These are phyloP conservation scores for Hippocampus barbouri DNA, from an alignment of 2,113 vertebrate genomes.

Conservation along the genomic window DNA sequence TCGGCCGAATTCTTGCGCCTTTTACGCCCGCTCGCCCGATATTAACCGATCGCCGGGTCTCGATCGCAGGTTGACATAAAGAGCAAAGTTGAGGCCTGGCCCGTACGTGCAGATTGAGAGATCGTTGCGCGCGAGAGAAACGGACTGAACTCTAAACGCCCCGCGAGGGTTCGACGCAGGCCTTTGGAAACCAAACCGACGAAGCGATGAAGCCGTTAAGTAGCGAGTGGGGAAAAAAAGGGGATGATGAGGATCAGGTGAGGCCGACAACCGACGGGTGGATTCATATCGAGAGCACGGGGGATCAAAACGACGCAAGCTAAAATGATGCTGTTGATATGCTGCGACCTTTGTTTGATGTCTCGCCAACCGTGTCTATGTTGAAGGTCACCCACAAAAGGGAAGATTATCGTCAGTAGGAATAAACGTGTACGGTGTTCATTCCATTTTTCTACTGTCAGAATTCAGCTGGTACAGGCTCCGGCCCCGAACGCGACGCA, in stretches of 20 bases:
- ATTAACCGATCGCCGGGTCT: slow-evolving; percentile 38
- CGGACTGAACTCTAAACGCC: not conserved
- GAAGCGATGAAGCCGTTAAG: not conserved
- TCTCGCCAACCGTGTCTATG: not conserved
- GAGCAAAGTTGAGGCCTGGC: slow-evolving; percentile 16
- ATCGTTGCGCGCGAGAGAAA: not conserved
- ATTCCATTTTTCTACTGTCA: too few species aligned
- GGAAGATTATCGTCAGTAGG: too few species aligned
- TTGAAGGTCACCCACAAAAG: not conserved
- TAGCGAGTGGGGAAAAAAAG: not conserved
- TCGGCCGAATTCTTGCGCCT: not conserved
- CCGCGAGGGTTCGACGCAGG: not conserved
- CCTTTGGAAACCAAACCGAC: not conserved
- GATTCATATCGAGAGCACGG: slow-evolving; percentile 22
- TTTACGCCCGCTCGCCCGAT: slow-evolving; percentile 6
- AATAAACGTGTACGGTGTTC: too few species aligned
- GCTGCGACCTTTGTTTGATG: slow-evolving; percentile 30
- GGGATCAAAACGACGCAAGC: slow-evolving; percentile 14
- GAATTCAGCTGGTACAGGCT: too few species aligned
- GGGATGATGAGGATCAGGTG: slow-evolving; percentile 8
- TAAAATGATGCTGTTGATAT: slow-evolving; percentile 2
- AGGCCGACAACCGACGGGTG: slow-evolving; percentile 38
- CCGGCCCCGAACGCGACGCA: too few species aligned
- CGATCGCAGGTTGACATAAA: slow-evolving; percentile 1
- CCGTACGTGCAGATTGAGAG: not conserved